phyloP scores from a whole-genome alignment of 2,888 invertebrate genomes.

The Lochmaea crataegi region DNA sequence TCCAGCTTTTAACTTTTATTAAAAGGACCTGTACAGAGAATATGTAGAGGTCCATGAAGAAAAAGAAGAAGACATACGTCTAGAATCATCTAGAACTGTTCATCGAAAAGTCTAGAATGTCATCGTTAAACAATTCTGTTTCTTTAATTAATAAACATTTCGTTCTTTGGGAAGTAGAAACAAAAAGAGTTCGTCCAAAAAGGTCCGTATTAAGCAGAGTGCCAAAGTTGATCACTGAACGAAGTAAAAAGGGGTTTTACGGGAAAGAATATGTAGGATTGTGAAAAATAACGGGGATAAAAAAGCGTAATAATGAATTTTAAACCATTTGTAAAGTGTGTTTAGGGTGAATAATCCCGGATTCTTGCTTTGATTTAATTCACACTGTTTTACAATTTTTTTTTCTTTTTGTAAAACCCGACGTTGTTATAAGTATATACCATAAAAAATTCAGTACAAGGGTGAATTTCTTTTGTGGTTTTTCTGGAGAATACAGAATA shows the following conservation, averaged over 20 bases:
- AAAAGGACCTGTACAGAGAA: too few species aligned
- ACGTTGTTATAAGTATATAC: neutral
- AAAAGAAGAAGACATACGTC: too few species aligned
- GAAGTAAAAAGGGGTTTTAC: constrained; percentile 7
- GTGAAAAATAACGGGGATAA: constrained; percentile 5
- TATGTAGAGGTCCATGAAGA: too few species aligned
- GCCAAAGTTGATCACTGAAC: neutral
- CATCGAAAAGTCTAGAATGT: too few species aligned
- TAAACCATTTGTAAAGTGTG: constrained; percentile 10
- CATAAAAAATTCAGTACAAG: neutral
- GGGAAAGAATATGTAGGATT: neutral
- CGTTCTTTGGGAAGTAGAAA: neutral
- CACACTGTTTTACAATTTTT: constrained; percentile 6
- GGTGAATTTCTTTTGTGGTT: neutral
- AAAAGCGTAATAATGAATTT: constrained; percentile 18
- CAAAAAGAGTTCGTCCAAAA: neutral
- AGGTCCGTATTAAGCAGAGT: neutral
- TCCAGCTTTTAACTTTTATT: too few species aligned
- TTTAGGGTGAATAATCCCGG: constrained; percentile 12
- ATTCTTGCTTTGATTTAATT: constrained; percentile 17
- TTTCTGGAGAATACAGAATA: too few species aligned
- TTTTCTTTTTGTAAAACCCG: neutral
- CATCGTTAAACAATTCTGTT: too few species aligned
- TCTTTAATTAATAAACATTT: neutral
- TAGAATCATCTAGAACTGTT: too few species aligned